phyloP scores from a whole-genome alignment of 2,113 vertebrate genomes.

The Ophthalmolycus amberensis region DNA sequence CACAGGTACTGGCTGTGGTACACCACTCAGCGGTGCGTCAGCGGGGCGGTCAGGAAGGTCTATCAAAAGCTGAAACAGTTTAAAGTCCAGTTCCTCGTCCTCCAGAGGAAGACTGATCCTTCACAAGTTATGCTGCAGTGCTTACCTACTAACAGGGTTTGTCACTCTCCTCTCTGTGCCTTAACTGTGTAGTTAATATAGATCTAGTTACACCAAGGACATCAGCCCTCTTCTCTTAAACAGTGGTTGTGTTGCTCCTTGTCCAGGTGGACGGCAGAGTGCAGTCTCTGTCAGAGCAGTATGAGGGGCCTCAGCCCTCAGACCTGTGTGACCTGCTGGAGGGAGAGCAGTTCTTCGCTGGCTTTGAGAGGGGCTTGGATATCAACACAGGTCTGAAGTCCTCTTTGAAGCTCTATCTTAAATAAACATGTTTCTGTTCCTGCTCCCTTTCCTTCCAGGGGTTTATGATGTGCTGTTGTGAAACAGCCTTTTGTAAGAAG shows the following conservation, averaged over 20 bases:
- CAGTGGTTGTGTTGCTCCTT: constrained; percentile 14
- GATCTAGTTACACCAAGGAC: not conserved
- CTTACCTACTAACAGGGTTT: constrained; percentile 90
- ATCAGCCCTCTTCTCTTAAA: not conserved
- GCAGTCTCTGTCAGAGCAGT: constrained; percentile 85
- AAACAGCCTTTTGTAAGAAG: not conserved
- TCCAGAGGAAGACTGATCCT: constrained; percentile 91
- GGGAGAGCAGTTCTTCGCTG: constrained; percentile 96
- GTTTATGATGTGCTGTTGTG: constrained; percentile 20
- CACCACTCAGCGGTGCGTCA: constrained; percentile 89
- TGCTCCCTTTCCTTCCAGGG: not conserved
- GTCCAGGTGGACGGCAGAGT: constrained; percentile 87
- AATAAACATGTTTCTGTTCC: constrained; percentile 14
- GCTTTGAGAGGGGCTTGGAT: constrained; percentile 92
- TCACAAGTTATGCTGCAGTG: constrained; percentile 95
- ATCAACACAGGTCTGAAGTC: constrained; percentile 87
- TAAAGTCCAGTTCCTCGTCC: constrained; percentile 92
- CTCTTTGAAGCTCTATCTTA: constrained; percentile 24
- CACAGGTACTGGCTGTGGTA: constrained; percentile 99
- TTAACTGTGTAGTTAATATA: not conserved
- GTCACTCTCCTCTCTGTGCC: not conserved
- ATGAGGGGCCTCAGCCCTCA: constrained; percentile 94
- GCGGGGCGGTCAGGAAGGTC: constrained; percentile 88
- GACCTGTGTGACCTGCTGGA: constrained; percentile 94
- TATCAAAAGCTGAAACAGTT: constrained; percentile 92